Evolutionary conservation across 92 coral and sea anemone species (phyloP).

Genomic region (Actinernus sp.): DNA sequence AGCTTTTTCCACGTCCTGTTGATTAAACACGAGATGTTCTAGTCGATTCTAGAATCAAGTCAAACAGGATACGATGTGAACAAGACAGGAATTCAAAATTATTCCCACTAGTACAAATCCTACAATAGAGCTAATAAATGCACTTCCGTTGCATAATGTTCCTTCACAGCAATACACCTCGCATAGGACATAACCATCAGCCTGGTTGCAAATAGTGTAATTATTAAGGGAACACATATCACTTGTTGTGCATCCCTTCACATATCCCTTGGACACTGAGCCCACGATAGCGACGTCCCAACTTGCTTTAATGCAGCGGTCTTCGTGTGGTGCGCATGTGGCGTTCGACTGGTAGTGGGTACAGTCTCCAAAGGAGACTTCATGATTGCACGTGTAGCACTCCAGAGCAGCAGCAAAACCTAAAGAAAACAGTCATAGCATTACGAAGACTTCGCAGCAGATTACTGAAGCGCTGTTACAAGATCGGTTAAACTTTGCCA

Average conservation of each 20-base stretch:
- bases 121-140: too few relatives aligned
- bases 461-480: too few relatives aligned
- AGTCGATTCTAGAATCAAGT: too few relatives aligned
- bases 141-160: slow-evolving; percentile 9
- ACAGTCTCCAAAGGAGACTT: slow-evolving; percentile 20
- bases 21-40: too few relatives aligned
- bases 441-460: too few relatives aligned
- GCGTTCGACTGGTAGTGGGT: slow-evolving; percentile 31
- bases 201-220: slow-evolving; percentile 6
- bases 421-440: too few relatives aligned
- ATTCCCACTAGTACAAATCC: too few relatives aligned
- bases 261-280: slow-evolving; percentile 17
- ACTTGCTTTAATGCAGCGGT: slow-evolving; percentile 39
- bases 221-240: slow-evolving; percentile 2
- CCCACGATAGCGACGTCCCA: slow-evolving; percentile 51
- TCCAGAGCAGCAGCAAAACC: slow-evolving; percentile 18
- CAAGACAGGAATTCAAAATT: too few relatives aligned
- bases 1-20: too few relatives aligned
- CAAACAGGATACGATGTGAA: too few relatives aligned
- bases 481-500: too few relatives aligned
- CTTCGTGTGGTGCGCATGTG: slow-evolving; percentile 21
- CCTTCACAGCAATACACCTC: slow-evolving; percentile 36
- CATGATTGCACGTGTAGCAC: slow-evolving; percentile 30
- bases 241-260: slow-evolving; percentile 40
- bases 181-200: slow-evolving; percentile 25